Base-by-base conservation (phyloP, 2,797 vertebrate genomes). In the Anomalospiza imberbis region DNA sequence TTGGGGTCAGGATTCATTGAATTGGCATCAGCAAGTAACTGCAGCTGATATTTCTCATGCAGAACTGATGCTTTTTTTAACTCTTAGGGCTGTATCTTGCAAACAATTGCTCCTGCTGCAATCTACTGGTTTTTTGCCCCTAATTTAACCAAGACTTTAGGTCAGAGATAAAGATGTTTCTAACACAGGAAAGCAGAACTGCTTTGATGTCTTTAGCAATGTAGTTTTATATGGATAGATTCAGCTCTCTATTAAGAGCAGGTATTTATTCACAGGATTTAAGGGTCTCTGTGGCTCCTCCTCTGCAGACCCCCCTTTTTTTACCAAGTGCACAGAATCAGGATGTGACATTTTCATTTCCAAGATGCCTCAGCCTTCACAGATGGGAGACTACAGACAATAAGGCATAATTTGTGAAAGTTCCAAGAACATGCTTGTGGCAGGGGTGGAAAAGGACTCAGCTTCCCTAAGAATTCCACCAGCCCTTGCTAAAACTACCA, bases 391-490 rank as follows among this genome's bases (percentile, higher is more conserved):
- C 51, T 63, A 3, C 55, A 94, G 93, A 88, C 91, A 95, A 24
- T 86, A 50, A 88, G 73, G 32, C 76, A n/a, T 53, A 63, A 90
- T 95, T 91, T 96, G 89, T 61, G 92, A 92, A 94, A 97, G 97
- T 91, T 96, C 94, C 86, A 81, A 67, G 65, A 26, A 45, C 91
- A 85, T 70, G 68, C 84, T 44, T 85, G 78, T 51, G 85, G 89
- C 32, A 82, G 62, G 42, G 48, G 61, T 67, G 76, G 89, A 95
- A 96, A 77, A 97, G 94, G 89, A 91, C 68, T 44, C 65, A 29
- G 57, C 65, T 91, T 68, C 72, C 79, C 42, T 18, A 34, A 81
- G 62, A 81, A 74, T 51, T 78, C 71, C 78, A 65, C 31, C 87
- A 95, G 62, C 21, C 57, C 76, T 40, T 72, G 54, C 44, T 83